Evolutionary conservation across 2,888 invertebrate species (phyloP).

Genomic region (Aelia acuminata): DNA sequence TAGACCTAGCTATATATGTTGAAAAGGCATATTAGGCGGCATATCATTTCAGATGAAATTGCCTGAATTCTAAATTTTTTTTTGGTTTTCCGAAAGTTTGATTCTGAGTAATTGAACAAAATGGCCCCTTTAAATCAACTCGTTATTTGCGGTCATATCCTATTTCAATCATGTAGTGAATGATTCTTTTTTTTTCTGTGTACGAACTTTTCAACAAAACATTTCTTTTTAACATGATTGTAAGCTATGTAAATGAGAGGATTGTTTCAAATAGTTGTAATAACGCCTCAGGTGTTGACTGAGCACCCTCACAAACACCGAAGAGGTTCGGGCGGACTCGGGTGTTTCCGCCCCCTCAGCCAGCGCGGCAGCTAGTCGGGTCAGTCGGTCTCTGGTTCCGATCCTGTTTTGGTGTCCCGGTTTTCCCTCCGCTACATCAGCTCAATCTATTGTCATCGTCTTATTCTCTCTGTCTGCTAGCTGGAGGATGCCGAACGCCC

Average conservation of each 20-base stretch:
- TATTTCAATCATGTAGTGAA: too few relatives aligned
- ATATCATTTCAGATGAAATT: too few relatives aligned
- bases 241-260: not conserved
- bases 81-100: too few relatives aligned
- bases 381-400: slow-evolving; percentile 46
- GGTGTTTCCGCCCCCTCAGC: slow-evolving; percentile 42
- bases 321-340: slow-evolving; percentile 4
- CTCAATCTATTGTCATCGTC: not conserved
- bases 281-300: not conserved
- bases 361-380: not conserved
- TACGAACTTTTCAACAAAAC: too few relatives aligned
- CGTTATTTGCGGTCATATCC: too few relatives aligned
- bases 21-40: too few relatives aligned
- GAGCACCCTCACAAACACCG: not conserved
- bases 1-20: too few relatives aligned
- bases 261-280: not conserved
- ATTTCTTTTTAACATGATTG: not conserved
- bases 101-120: too few relatives aligned
- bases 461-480: slow-evolving; percentile 17
- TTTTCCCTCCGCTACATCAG: not conserved
- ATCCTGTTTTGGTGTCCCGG: not conserved
- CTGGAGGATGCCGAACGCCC: slow-evolving; percentile 52
- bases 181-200: too few relatives aligned
- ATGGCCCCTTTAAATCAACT: too few relatives aligned
- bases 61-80: too few relatives aligned